A percentile compares a stretch with the other conserved stretches of the same genome.
Conservation (phyloP, 2,888 invertebrate species). For the Drosophila subsilvestris region DNA sequence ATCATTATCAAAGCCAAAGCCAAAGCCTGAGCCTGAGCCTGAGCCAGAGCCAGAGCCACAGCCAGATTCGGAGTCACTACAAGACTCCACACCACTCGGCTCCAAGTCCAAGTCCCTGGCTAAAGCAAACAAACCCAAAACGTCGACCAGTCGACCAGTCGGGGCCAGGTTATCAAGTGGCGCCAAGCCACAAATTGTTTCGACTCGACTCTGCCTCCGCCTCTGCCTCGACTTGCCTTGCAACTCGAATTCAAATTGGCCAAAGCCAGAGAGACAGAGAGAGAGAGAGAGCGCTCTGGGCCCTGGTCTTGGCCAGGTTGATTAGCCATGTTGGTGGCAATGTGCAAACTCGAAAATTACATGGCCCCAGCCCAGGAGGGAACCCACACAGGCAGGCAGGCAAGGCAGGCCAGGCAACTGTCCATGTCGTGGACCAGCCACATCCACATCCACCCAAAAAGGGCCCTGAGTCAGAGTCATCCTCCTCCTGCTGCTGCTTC, state of each 20-base stretch:
- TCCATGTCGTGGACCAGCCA: no score
- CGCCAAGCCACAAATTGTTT: slow-evolving; percentile 81
- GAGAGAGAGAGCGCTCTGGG: neutral
- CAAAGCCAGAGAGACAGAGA: slow-evolving; percentile 26
- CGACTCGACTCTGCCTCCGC: slow-evolving; percentile 41
- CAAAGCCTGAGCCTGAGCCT: no score
- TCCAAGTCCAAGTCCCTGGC: slow-evolving; percentile 11
- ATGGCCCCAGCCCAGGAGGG: slow-evolving; percentile 42
- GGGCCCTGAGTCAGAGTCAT: slow-evolving; percentile 44
- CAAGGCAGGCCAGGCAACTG: neutral
- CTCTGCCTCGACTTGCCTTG: slow-evolving; percentile 22
- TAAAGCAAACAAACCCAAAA: slow-evolving; percentile 60
- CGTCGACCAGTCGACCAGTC: slow-evolving; percentile 30
- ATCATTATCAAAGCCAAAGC: slow-evolving; percentile 35
- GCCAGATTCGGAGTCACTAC: slow-evolving; percentile 42
- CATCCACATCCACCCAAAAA: slow-evolving; percentile 57
- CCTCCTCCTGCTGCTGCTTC: slow-evolving; percentile 5
- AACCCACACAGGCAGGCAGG: slow-evolving; percentile 39
- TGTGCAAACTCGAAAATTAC: slow-evolving; percentile 82
- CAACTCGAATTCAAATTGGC: slow-evolving; percentile 79
- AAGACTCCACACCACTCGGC: neutral
- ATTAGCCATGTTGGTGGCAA: slow-evolving; percentile 77
- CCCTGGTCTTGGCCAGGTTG: slow-evolving; percentile 67
- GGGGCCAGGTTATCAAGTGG: slow-evolving; percentile 79
- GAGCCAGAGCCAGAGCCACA: neutral